These are phyloP conservation scores for Lepidostoma basale DNA, from an alignment of 1,140 invertebrate species.

Conservation along the genomic window DNA sequence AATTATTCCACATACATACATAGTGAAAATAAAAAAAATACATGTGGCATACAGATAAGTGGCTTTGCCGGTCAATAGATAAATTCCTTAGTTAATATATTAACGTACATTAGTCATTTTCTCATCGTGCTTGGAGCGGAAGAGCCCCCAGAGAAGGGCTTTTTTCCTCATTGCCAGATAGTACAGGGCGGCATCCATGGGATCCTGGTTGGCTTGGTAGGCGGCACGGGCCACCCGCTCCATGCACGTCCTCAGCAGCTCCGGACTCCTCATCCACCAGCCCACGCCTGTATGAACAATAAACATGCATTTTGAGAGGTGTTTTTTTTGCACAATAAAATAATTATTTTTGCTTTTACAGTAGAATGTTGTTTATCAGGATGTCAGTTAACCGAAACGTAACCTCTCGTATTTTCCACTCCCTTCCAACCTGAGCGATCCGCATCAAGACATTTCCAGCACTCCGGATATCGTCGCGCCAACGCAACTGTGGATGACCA, in stretches of 20 bases:
- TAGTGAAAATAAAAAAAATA: not conserved
- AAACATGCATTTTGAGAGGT: too few species aligned
- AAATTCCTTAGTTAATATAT: not conserved
- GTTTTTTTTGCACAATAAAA: not conserved
- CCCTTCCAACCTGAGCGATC: too few species aligned
- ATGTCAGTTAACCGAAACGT: too few species aligned
- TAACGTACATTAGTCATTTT: slow-evolving; percentile 78
- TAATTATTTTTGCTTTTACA: too few species aligned
- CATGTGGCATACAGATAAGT: not conserved
- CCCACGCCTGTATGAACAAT: slow-evolving; percentile 71
- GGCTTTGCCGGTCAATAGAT: too few species aligned
- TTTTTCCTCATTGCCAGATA: slow-evolving; percentile 99
- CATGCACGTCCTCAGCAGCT: slow-evolving; percentile 81
- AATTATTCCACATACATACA: too few species aligned
- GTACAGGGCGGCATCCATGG: slow-evolving; percentile 95
- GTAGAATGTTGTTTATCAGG: too few species aligned
- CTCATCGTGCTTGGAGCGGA: slow-evolving; percentile 84
- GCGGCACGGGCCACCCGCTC: slow-evolving; percentile 93
- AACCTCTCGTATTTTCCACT: too few species aligned
- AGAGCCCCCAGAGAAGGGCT: slow-evolving; percentile 94
- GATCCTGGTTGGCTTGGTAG: slow-evolving; percentile 89
- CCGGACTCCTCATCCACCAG: slow-evolving; percentile 95
- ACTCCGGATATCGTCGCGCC: too few species aligned
- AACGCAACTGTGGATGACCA: too few species aligned
- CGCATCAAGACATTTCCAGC: too few species aligned